Percentiles rank a stretch among this genome's conserved stretches.
Evolutionary conservation across 2,888 invertebrate genomes (phyloP).

Genomic region (Axea sp.): DNA sequence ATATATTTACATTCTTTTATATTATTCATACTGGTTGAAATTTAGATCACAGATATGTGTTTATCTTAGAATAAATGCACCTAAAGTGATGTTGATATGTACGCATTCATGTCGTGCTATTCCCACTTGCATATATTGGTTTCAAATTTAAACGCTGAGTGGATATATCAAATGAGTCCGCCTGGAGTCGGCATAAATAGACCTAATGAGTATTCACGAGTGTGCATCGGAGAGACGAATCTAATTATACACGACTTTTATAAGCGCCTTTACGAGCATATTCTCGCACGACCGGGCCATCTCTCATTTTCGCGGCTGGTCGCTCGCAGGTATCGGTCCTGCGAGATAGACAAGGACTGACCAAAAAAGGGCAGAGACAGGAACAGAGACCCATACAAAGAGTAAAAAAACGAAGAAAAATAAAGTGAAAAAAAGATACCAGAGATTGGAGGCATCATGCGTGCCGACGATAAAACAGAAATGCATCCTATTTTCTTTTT

Average conservation of each 20-base stretch:
- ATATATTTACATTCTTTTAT: no score
- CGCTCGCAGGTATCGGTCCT: constrained; percentile 52
- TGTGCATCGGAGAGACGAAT: constrained; percentile 58
- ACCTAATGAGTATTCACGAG: constrained; percentile 61
- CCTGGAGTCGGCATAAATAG: constrained; percentile 58
- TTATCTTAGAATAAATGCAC: no score
- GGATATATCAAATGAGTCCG: constrained; percentile 57
- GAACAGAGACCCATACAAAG: constrained; percentile 15
- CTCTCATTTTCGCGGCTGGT: constrained; percentile 62
- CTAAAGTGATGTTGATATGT: no score
- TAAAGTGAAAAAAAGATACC: constrained; percentile 24
- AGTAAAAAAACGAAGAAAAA: constrained; percentile 28
- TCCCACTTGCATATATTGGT: constrained; percentile 19
- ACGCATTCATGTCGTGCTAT: constrained; percentile 5
- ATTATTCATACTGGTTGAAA: no score
- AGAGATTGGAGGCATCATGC: constrained; percentile 10
- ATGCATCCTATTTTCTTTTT: constrained; percentile 33
- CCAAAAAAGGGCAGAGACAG: constrained; percentile 5
- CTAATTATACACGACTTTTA: constrained; percentile 63
- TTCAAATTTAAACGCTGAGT: constrained; percentile 42
- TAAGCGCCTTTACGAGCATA: constrained; percentile 60
- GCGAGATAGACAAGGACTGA: constrained; percentile 12
- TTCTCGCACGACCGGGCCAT: constrained; percentile 58
- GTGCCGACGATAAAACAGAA: constrained; percentile 37
- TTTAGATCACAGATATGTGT: no score